Evolutionary conservation across 2,888 invertebrate genomes (phyloP).

Genomic region (Eledona agricola): DNA sequence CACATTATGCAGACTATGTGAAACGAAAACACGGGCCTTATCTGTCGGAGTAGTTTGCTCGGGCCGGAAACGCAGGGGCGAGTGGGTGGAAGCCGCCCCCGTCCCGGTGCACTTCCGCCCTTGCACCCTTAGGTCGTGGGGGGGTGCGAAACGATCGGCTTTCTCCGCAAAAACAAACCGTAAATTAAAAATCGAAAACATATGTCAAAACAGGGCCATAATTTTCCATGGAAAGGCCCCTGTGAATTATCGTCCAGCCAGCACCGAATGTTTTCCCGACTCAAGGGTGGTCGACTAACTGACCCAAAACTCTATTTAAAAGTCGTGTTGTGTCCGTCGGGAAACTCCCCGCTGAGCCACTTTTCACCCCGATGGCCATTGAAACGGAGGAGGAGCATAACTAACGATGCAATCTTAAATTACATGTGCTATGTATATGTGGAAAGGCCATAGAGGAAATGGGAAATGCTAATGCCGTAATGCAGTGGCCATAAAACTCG

Average conservation of each 20-base stretch:
- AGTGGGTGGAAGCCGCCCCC: constrained; percentile 29
- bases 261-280: constrained; percentile 29
- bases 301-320: constrained; percentile 46
- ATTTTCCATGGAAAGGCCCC: constrained; percentile 23
- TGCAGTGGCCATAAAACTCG: constrained; percentile 49
- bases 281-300: constrained; percentile 33
- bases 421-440: constrained; percentile 47
- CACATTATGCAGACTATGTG: constrained; percentile 46
- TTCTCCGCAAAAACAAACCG: constrained; percentile 27
- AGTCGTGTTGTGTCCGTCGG: constrained; percentile 44
- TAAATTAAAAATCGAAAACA: constrained; percentile 35
- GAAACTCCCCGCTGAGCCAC: constrained; percentile 46
- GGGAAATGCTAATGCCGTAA: constrained; percentile 52
- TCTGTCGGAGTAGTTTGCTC: constrained; percentile 39
- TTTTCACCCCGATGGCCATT: constrained; percentile 47
- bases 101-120: constrained; percentile 41
- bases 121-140: constrained; percentile 11
- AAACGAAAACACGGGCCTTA: constrained; percentile 48
- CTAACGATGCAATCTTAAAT: constrained; percentile 50
- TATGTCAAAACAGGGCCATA: constrained; percentile 36
- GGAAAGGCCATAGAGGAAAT: constrained; percentile 49
- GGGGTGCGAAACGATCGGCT: constrained; percentile 14
- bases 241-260: constrained; percentile 25
- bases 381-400: constrained; percentile 43
- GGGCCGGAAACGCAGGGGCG: constrained; percentile 31